Evolutionary conservation across 2,113 vertebrate genomes (phyloP), one percentile per base, ranked within the genome.

Genomic region (Formicarius rufipectus): DNA sequence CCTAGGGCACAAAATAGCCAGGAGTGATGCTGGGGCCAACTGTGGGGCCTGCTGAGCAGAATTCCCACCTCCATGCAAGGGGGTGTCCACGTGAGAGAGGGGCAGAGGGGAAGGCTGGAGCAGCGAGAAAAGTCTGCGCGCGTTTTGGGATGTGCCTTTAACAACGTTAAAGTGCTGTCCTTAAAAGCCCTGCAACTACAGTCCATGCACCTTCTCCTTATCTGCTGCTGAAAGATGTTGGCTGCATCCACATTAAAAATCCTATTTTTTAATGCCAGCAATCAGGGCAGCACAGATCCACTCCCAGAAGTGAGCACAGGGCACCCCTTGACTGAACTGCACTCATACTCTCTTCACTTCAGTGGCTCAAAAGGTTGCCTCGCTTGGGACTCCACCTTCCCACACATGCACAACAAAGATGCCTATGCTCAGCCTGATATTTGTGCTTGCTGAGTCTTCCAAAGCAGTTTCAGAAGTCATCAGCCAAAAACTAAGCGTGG

Each of bases 1-100:
- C 98, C 98, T 99, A 92, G 47, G 96, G 91, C 71, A 93, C 74
- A 79, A 27, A 87, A 85, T 88, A 84, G 24, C 33, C 64, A 96
- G 71, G 95, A 82, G 50, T 49, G 27, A 95, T 74, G 50, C 30
- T 40, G 73, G 62, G 77, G 91, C 73, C 33, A 69, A 76, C 27
- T 25, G 55, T 31, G 71, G 35, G 68, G 69, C 62, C 72, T 81
- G 80, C 77, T 91, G 69, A 88, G 56, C 24, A 94, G 79, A 90
- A 86, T 58, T 52, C 55, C 20, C 20, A 12, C 49, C 45, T 44
- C 84, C 28, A 74, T 47, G n/a, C 40, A 87, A 77, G 39, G 63
- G 47, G 21, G 63, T 53, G 52, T 55, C 35, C 2, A 1, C 19
- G n/a, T 47, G 23, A 21, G 64, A 90, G 23, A 86, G 47, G 87